Base-by-base conservation (phyloP, 2,797 vertebrate species). In the Semaprochilodus insignis region DNA sequence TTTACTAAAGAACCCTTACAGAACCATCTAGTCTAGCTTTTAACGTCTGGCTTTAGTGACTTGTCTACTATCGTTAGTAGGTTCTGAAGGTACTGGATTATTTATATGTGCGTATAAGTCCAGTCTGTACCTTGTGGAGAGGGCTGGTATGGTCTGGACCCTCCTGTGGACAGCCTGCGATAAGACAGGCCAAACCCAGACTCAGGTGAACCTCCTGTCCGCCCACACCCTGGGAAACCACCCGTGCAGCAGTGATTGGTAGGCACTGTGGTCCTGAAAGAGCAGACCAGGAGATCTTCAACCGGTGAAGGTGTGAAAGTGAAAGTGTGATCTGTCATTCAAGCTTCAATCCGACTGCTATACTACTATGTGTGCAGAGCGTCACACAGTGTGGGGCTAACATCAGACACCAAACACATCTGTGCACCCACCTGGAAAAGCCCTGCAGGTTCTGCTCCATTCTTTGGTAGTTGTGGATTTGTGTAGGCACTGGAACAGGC, bases 401-500 rank as follows among this genome's bases (percentile, higher is more conserved):
- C 44, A 1, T 48, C 44, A 13, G 44, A 11, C 8, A 48, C 44
- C 10, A 10, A 48, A 48, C 44, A 48, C 10, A 13, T 48, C 31
- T 31, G 31, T 31, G 31, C 16, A 19, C 94, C 86, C 83, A 95
- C 98, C 95, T 94, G 14, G 93, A 93, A 21, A 92, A 96, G 83
- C 91, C 69, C 73, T 91, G 93, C 0, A 93, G 93, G 86, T 98
- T 97, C 92, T 97, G 96, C 79, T 97, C 96, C 1, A 99, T 96
- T 31, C 97, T 96, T 57, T 96, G 96, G 92, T 97, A 99, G 92
- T 99, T 99, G 15, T 95, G 96, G 78, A 98, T 95, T 85, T 99
- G 98, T 0, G 97, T 97, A 1, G 98, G 98, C 40, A 99, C 98
- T 0, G 98, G 98, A 89, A 99, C 97, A 87, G 98, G 96, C 79